A percentile compares a stretch with the other conserved stretches of the same genome.
phyloP scores from a whole-genome alignment of 2,888 invertebrate genomes.

The Argyresthia albistria region DNA sequence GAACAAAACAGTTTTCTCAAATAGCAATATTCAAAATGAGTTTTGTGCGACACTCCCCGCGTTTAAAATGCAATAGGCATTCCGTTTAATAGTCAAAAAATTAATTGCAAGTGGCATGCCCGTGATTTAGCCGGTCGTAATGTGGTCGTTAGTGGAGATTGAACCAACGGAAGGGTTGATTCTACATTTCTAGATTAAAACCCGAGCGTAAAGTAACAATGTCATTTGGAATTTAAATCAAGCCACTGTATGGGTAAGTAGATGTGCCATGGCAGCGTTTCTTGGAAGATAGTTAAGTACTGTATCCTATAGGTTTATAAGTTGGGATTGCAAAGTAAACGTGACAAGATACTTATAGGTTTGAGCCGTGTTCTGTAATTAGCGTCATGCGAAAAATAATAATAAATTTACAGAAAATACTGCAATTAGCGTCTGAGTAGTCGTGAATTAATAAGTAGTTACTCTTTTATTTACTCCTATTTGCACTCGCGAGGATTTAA shows the following conservation, averaged over 20 bases:
- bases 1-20: too few species aligned
- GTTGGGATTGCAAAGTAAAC: not conserved
- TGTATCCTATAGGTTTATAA: not conserved
- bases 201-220: conserved; percentile 1
- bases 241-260: not conserved
- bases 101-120: conserved; percentile 58
- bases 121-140: conserved; percentile 56
- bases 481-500: too few species aligned
- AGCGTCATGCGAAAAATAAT: too few species aligned
- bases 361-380: too few species aligned
- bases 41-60: not conserved
- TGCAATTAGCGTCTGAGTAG: too few species aligned
- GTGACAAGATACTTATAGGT: too few species aligned
- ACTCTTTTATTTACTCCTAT: too few species aligned
- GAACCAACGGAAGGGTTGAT: conserved; percentile 42
- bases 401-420: too few species aligned
- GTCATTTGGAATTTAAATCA: conserved; percentile 4
- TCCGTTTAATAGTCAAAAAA: conserved; percentile 36
- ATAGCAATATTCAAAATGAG: too few species aligned
- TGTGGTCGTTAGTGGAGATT: conserved; percentile 61
- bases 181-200: conserved; percentile 4
- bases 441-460: too few species aligned
- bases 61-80: not conserved
- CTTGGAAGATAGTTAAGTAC: not conserved
- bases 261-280: not conserved